A percentile compares a stretch with the other conserved stretches of the same genome.
Evolutionary conservation across 2,113 vertebrate genomes (phyloP).

Genomic region (Scatophagus argus): DNA sequence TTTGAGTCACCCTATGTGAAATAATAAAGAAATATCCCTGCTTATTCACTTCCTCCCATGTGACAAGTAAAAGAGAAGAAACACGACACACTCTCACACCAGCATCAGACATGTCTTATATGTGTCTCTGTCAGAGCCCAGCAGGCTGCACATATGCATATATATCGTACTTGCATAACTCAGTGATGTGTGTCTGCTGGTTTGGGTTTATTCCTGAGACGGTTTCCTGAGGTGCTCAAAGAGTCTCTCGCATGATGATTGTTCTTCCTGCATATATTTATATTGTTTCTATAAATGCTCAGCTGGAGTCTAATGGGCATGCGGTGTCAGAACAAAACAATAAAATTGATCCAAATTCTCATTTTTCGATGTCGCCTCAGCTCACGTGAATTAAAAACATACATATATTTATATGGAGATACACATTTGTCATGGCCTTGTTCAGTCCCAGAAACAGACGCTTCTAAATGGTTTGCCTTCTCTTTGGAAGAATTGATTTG

Average conservation of each 20-base stretch:
- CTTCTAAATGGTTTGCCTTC: background rate
- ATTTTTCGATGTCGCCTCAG: background rate
- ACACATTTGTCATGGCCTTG: background rate
- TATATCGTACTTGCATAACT: background rate
- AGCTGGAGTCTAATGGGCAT: background rate
- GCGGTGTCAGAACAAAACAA: background rate
- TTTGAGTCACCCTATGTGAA: slow-evolving; percentile 17
- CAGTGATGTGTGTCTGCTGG: background rate
- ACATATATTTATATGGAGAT: too few species aligned
- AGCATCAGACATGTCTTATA: background rate
- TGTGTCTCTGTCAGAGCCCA: background rate
- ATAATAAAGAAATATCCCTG: background rate
- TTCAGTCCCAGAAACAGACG: background rate
- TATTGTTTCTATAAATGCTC: slow-evolving; percentile 6
- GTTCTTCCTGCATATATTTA: background rate
- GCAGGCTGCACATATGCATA: background rate
- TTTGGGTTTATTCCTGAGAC: background rate
- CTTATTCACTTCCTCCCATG: background rate
- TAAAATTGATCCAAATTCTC: too few species aligned
- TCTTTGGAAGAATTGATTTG: too few species aligned
- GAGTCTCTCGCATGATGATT: background rate
- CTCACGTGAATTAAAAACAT: too few species aligned
- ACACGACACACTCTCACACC: background rate
- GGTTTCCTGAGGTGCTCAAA: too few species aligned
- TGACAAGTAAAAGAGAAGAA: background rate